Evolutionary conservation across 2,113 vertebrate species (phyloP).

Genomic region (Odobenus rosmarus): DNA sequence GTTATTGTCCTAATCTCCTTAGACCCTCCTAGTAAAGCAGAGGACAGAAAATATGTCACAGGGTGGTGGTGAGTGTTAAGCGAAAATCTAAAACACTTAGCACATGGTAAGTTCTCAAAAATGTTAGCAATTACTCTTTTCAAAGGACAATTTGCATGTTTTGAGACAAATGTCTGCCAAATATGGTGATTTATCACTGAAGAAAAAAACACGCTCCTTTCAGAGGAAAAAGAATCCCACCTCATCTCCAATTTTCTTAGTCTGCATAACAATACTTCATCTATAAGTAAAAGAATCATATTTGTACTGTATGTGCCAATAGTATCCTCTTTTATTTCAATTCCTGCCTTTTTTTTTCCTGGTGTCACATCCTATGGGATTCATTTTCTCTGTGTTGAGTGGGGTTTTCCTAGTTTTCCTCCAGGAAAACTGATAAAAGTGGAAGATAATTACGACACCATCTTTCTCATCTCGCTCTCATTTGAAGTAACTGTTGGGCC

Average conservation of each 20-base stretch:
- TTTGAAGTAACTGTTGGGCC: not conserved
- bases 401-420: not conserved
- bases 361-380: no score
- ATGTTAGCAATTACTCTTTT: not conserved
- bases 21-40: not conserved
- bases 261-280: not conserved
- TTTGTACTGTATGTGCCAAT: not conserved
- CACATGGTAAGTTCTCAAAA: not conserved
- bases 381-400: not conserved
- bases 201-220: not conserved
- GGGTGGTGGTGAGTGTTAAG: not conserved
- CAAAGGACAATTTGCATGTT: not conserved
- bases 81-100: not conserved
- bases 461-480: not conserved
- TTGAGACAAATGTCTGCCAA: not conserved
- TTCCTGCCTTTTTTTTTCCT: not conserved
- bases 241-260: not conserved
- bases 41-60: not conserved
- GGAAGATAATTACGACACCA: not conserved
- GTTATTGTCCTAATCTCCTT: not conserved
- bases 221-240: not conserved
- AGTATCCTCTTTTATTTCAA: not conserved
- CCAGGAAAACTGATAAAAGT: not conserved
- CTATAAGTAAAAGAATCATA: not conserved
- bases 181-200: not conserved